These are phyloP conservation scores for Drosophila albomicans DNA, from an alignment of 1,140 invertebrate genomes.

Conservation along the genomic window DNA sequence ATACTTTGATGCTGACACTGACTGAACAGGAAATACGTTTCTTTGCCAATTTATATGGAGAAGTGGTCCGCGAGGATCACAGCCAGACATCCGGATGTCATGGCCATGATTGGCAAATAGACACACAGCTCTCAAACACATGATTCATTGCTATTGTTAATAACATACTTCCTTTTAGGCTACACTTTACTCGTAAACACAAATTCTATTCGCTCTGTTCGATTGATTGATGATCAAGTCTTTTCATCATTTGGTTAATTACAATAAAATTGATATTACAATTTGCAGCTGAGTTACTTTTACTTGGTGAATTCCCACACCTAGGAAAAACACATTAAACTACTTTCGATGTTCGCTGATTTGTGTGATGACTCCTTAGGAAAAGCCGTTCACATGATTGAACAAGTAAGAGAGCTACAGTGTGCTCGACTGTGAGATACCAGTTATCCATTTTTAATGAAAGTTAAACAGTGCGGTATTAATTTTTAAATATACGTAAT, in stretches of 20 bases:
- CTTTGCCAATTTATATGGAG: conserved; percentile 53
- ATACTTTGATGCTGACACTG: conserved; percentile 60
- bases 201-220: not conserved
- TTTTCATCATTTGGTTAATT: not conserved
- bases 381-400: too few relatives aligned
- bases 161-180: not conserved
- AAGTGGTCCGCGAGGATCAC: conserved; percentile 22
- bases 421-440: too few relatives aligned
- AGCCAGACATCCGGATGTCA: conserved; percentile 2
- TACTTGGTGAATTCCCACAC: too few relatives aligned
- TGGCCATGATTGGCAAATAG: conserved; percentile 18
- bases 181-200: conserved; percentile 6
- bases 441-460: too few relatives aligned
- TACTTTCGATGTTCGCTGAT: too few relatives aligned
- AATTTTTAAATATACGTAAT: too few relatives aligned
- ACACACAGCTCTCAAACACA: not conserved
- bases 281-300: too few relatives aligned
- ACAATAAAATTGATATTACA: not conserved
- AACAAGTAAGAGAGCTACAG: too few relatives aligned
- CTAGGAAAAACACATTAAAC: too few relatives aligned
- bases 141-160: not conserved
- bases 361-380: too few relatives aligned
- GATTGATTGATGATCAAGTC: not conserved
- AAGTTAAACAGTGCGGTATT: too few relatives aligned
- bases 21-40: conserved; percentile 63